Evolutionary conservation across 1,140 invertebrate genomes (phyloP), one percentile per base, ranked within the genome.

Genomic region (Drosophila pseudoobscura): DNA sequence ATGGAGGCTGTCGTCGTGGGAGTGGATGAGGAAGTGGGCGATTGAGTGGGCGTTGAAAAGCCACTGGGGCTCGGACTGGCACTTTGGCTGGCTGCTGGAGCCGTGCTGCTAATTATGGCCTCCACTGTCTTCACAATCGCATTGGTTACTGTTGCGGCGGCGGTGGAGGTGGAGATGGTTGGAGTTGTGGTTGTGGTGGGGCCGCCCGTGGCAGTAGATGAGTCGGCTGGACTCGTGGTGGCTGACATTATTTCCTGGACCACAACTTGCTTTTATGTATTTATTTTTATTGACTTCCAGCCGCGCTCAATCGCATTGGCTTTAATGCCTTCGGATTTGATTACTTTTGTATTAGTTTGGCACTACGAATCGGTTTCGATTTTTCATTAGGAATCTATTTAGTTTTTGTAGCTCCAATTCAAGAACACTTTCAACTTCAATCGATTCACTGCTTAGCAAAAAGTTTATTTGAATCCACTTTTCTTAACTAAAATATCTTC

Each of bases 201-300:
- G 51, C 20, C 41, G 22, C 51, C 44, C 29, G 17, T 46, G 46
- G 59, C 49, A 49, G 61, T 15, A 15, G 72, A 22, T 17, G n/a
- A 17, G 43, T 24, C 58, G 22, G 50, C 39, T 24, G 56, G 24
- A 26, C 50, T 43, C 35, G 41, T 45, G 26, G 65, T 47, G 62
- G 74, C 68, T 69, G 78, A 83, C 84, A 88, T 88, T 87, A 72
- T 89, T 79, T 63, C 43, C 59, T 61, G 56, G 51, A 87, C 75
- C 75, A 55, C 83, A 89, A 89, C 79, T 79, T 89, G 78, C 63
- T 76, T 89, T 89, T 73, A 78, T 88, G 75, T 73, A 57, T 71
- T 87, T 88, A 75, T 78, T 87, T 88, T 88, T 82, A 87, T 88
- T 72, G 78, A 87, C 78, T 88, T 87, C 82, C 82, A 78, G 82